These are phyloP conservation scores for Podargus strigoides DNA, from an alignment of 2,797 vertebrate genomes.

Conservation along the genomic window DNA sequence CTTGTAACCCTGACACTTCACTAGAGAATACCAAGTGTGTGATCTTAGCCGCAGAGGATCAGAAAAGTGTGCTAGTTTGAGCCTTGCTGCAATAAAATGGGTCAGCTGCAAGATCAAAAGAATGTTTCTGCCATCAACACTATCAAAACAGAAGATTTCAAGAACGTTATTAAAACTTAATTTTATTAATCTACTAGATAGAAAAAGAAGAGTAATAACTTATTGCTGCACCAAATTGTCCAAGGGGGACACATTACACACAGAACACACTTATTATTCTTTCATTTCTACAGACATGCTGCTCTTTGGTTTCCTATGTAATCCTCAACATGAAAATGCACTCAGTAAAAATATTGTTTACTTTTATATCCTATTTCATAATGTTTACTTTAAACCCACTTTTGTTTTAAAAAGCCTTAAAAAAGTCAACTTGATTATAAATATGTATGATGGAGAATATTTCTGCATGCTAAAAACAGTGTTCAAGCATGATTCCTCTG, in stretches of 20 bases:
- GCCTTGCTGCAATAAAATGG: constrained; percentile 7
- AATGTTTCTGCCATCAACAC: constrained; percentile 10
- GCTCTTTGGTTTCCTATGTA: background rate
- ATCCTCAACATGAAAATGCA: background rate
- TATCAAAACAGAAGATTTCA: constrained; percentile 3
- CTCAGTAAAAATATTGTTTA: background rate
- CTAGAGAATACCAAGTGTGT: constrained; percentile 1
- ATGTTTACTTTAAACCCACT: background rate
- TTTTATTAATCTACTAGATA: background rate
- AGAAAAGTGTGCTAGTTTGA: background rate
- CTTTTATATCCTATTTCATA: background rate
- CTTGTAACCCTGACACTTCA: background rate
- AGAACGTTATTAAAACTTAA: constrained; percentile 2
- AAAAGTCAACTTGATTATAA: background rate
- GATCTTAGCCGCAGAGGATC: constrained; percentile 15
- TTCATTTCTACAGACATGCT: background rate
- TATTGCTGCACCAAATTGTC: background rate
- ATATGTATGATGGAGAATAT: background rate
- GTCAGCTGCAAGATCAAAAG: constrained; percentile 51
- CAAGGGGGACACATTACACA: background rate
- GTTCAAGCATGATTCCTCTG: background rate
- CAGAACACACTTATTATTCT: background rate
- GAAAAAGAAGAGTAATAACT: background rate
- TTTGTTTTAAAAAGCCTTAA: background rate
- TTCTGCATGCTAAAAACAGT: background rate